phyloP scores from a whole-genome alignment of 1,140 invertebrate genomes.

The Micrasema longulum region DNA sequence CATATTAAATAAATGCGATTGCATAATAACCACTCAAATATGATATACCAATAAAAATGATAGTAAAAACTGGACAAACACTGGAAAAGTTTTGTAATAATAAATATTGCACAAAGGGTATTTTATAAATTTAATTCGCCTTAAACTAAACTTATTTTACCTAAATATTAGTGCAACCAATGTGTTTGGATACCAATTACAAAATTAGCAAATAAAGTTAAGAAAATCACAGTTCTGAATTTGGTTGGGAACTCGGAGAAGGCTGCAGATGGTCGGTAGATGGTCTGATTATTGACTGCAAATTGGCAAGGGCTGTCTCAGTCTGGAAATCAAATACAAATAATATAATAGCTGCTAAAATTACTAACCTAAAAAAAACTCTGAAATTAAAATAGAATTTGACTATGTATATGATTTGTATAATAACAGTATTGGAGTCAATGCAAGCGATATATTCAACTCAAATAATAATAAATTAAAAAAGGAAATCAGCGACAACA shows the following conservation, averaged over 20 bases:
- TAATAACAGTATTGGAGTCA: no score
- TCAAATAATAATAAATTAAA: no score
- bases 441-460: no score
- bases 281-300: constrained; percentile 75
- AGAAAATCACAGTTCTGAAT: constrained; percentile 56
- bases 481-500: no score
- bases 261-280: constrained; percentile 61
- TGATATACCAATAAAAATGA: no score
- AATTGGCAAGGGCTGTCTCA: constrained; percentile 74
- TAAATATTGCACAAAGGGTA: constrained; percentile 29
- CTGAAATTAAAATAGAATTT: no score
- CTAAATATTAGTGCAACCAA: constrained; percentile 9
- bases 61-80: constrained; percentile 9
- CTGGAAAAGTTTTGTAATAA: neutral
- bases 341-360: no score
- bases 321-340: constrained; percentile 65
- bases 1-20: no score
- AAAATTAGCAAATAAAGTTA: constrained; percentile 36
- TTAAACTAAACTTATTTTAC: constrained; percentile 9
- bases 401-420: no score
- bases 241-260: constrained; percentile 51
- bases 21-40: no score
- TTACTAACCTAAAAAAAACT: no score
- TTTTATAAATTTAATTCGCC: constrained; percentile 8
- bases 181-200: constrained; percentile 8